Conservation (phyloP, 2,113 vertebrate genomes). For the Atractosteus spatula region DNA sequence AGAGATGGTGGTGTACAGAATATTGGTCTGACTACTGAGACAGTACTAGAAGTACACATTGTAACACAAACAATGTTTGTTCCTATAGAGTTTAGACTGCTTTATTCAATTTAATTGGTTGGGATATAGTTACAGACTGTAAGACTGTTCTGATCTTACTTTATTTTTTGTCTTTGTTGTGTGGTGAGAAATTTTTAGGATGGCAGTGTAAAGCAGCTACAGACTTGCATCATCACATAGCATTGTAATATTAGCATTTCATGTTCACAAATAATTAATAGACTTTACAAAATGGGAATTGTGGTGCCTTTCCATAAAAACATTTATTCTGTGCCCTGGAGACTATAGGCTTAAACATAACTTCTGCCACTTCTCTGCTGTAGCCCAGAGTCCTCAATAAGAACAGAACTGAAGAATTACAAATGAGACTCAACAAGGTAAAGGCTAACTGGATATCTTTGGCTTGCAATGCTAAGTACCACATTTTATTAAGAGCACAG, state of each 20-base stretch:
- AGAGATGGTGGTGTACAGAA: too few species aligned
- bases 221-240: background rate
- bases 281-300: background rate
- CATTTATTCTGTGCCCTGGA: background rate
- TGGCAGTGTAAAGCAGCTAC: too few species aligned
- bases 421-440: conserved; percentile 15
- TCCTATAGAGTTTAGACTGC: too few species aligned
- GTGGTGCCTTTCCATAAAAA: background rate
- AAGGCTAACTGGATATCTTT: background rate
- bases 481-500: background rate
- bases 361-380: background rate
- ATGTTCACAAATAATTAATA: background rate
- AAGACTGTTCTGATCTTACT: too few species aligned
- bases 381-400: background rate
- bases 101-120: too few species aligned
- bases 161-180: too few species aligned
- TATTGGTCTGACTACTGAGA: background rate
- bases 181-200: too few species aligned
- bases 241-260: background rate
- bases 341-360: background rate
- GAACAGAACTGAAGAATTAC: background rate
- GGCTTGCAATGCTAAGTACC: background rate
- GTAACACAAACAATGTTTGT: background rate
- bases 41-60: background rate
- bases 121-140: too few species aligned